Conservation (phyloP, 92 coral and sea anemone species). For the Porites evermanni region DNA sequence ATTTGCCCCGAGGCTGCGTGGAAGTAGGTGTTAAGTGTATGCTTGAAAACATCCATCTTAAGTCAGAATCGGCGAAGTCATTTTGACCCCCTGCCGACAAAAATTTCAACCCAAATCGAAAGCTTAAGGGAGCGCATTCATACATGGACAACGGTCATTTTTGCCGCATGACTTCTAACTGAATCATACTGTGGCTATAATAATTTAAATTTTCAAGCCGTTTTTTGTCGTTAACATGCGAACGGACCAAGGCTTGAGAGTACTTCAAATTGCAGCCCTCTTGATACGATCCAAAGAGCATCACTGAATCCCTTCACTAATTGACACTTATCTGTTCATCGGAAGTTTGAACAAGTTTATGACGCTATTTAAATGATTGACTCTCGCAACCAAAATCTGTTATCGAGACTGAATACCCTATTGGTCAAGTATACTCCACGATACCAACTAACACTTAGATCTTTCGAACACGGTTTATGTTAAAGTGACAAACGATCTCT, state of each 20-base stretch:
- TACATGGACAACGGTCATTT: conserved; percentile 26
- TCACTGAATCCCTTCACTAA: conserved; percentile 21
- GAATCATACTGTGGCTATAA: neutral
- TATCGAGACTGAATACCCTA: neutral
- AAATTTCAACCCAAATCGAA: neutral
- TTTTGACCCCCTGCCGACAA: conserved; percentile 20
- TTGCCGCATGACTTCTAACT: conserved; percentile 18
- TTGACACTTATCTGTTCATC: conserved; percentile 3
- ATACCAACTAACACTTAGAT: neutral
- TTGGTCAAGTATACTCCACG: neutral
- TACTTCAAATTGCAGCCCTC: conserved; percentile 9
- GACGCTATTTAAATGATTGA: neutral
- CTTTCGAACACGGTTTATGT: neutral
- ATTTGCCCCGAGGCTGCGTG: conserved; percentile 25
- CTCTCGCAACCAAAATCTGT: neutral
- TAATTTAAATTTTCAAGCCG: neutral
- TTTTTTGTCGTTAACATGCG: neutral
- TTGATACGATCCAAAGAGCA: neutral
- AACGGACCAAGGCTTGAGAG: neutral
- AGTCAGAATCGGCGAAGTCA: neutral
- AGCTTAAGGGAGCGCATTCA: neutral
- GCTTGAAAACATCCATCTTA: neutral
- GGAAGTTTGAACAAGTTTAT: neutral
- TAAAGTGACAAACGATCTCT: neutral
- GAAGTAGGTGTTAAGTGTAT: neutral